Percentiles rank a stretch among this genome's conserved stretches.
These are phyloP conservation scores for Magallana nippona DNA, from an alignment of 2,888 invertebrate genomes.

Conservation along the genomic window DNA sequence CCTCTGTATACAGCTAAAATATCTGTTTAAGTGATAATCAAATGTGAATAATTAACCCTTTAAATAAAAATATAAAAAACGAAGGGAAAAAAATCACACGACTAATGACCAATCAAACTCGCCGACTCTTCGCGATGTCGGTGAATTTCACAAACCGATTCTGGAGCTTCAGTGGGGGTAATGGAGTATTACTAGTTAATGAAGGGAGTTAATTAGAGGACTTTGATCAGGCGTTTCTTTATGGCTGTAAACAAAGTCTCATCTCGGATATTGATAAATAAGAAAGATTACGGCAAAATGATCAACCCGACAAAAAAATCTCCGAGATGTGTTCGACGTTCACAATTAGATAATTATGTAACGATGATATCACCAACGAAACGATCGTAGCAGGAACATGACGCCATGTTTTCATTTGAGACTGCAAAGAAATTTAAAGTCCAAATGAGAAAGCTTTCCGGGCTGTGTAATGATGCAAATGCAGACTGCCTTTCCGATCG, in stretches of 20 bases:
- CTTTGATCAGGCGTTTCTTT: slow-evolving; percentile 24
- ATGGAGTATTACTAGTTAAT: slow-evolving; percentile 29
- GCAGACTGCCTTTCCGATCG: slow-evolving; percentile 4
- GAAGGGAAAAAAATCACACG: neutral
- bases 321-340: neutral
- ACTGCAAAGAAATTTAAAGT: slow-evolving; percentile 18
- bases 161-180: neutral
- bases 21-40: slow-evolving; percentile 27
- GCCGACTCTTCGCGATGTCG: neutral
- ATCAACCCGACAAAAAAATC: neutral
- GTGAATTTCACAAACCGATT: neutral
- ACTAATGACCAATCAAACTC: slow-evolving; percentile 30
- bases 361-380: slow-evolving; percentile 20
- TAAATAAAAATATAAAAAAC: neutral
- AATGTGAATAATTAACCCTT: slow-evolving; percentile 33
- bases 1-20: slow-evolving; percentile 1
- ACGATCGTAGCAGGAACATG: neutral
- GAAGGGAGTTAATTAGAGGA: slow-evolving; percentile 23
- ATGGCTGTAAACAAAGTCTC: slow-evolving; percentile 30
- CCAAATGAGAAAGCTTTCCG: slow-evolving; percentile 16
- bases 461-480: slow-evolving; percentile 23
- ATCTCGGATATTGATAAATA: slow-evolving; percentile 33
- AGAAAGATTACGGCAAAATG: slow-evolving; percentile 29
- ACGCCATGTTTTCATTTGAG: slow-evolving; percentile 24
- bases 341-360: slow-evolving; percentile 26